Evolutionary conservation across 2,888 invertebrate genomes (phyloP).

Genomic region (Clitarchus hookeri): DNA sequence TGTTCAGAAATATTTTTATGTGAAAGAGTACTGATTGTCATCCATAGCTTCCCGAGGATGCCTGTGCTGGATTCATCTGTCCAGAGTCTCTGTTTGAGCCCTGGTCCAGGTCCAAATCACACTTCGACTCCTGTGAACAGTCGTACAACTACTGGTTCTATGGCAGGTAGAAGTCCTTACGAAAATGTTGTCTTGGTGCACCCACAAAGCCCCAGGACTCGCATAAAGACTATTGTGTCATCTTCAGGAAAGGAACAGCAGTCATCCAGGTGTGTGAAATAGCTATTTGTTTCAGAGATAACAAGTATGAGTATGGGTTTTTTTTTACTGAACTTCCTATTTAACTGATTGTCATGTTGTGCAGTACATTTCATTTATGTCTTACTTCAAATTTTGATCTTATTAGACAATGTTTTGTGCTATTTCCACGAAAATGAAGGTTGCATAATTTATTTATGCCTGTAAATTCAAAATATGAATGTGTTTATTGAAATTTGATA

Average conservation of each 20-base stretch:
- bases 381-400: no score
- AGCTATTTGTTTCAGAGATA: no score
- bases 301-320: no score
- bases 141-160: not conserved
- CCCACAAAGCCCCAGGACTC: conserved; percentile 52
- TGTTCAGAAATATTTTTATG: not conserved
- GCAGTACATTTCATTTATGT: no score
- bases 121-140: conserved; percentile 15
- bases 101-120: not conserved
- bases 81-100: not conserved
- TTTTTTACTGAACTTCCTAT: no score
- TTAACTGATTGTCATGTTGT: no score
- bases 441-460: no score
- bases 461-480: no score
- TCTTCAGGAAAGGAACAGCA: conserved; percentile 18
- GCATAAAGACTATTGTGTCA: conserved; percentile 50
- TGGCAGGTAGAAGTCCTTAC: conserved; percentile 47
- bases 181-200: conserved; percentile 50
- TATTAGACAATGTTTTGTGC: no score
- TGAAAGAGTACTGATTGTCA: not conserved
- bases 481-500: no score
- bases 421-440: no score
- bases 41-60: not conserved
- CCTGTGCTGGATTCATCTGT: not conserved
- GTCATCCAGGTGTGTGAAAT: not conserved